phyloP scores from a whole-genome alignment of 2,888 invertebrate genomes.

The Dolichomitus sp. region DNA sequence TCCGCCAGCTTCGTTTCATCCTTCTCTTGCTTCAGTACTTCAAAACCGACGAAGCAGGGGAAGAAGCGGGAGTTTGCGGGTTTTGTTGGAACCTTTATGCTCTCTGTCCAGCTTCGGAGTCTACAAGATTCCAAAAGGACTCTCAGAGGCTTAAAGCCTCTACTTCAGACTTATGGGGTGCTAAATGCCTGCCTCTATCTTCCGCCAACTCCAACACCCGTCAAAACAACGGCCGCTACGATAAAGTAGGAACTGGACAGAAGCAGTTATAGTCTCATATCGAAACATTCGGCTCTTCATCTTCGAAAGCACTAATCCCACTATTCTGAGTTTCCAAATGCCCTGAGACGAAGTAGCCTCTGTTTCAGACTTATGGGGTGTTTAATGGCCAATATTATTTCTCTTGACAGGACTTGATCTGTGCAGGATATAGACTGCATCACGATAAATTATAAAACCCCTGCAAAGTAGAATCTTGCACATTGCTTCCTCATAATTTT shows the following conservation, averaged over 20 bases:
- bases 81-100: constrained; percentile 54
- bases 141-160: constrained; percentile 25
- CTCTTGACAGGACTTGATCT: neutral
- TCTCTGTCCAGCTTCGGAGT: constrained; percentile 43
- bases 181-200: constrained; percentile 53
- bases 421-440: neutral
- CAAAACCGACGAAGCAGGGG: constrained; percentile 6
- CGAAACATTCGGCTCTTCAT: neutral
- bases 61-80: constrained; percentile 36
- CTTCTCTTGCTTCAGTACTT: constrained; percentile 32
- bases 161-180: constrained; percentile 45
- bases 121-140: constrained; percentile 48
- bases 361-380: constrained; percentile 57
- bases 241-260: constrained; percentile 55
- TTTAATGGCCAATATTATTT: constrained; percentile 36
- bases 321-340: neutral
- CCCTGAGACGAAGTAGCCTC: neutral
- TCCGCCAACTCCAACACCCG: constrained; percentile 5
- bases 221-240: constrained; percentile 8
- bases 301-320: neutral
- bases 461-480: neutral
- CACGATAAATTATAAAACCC: neutral
- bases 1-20: constrained; percentile 30
- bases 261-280: constrained; percentile 18
- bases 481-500: neutral